A percentile compares a stretch with the other conserved stretches of the same genome.
Conservation (phyloP, 2,797 vertebrate genomes). For the Sphaeramia orbicularis region DNA sequence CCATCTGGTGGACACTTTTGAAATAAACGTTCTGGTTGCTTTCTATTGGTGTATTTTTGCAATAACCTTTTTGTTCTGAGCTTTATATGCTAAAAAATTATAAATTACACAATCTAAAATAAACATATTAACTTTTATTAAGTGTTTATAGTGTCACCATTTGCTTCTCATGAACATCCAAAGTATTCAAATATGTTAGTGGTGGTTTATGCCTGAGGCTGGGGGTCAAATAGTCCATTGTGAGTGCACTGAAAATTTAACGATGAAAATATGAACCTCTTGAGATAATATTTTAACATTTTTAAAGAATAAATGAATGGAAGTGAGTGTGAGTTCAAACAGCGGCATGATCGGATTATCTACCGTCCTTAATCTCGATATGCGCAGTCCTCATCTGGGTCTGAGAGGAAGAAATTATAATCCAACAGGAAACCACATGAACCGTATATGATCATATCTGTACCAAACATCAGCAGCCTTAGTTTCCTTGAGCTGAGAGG, state of each 20-base stretch:
- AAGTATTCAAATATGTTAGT: not conserved
- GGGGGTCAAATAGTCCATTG: not conserved
- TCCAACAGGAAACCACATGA: slow-evolving; percentile 56
- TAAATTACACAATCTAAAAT: no score
- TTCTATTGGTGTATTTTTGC: slow-evolving; percentile 7
- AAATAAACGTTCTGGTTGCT: slow-evolving; percentile 21
- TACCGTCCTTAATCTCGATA: slow-evolving; percentile 83
- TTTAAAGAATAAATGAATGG: slow-evolving; percentile 41
- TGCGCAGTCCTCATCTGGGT: slow-evolving; percentile 68
- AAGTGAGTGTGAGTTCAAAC: slow-evolving; percentile 48
- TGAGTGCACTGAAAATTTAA: not conserved
- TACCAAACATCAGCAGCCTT: not conserved
- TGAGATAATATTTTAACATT: slow-evolving; percentile 26
- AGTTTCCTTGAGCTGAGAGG: slow-evolving; percentile 6
- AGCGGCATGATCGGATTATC: slow-evolving; percentile 77
- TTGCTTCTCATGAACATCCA: not conserved
- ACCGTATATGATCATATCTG: slow-evolving; percentile 25
- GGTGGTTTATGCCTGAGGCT: no score
- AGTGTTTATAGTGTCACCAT: no score
- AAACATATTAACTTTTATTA: no score
- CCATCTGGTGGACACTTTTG: slow-evolving; percentile 31
- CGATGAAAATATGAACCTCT: not conserved
- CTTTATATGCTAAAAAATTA: no score
- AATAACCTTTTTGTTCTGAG: not conserved
- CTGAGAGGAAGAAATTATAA: slow-evolving; percentile 67